phyloP scores from a whole-genome alignment of 2,113 vertebrate genomes.

The Grammomys surdaster region DNA sequence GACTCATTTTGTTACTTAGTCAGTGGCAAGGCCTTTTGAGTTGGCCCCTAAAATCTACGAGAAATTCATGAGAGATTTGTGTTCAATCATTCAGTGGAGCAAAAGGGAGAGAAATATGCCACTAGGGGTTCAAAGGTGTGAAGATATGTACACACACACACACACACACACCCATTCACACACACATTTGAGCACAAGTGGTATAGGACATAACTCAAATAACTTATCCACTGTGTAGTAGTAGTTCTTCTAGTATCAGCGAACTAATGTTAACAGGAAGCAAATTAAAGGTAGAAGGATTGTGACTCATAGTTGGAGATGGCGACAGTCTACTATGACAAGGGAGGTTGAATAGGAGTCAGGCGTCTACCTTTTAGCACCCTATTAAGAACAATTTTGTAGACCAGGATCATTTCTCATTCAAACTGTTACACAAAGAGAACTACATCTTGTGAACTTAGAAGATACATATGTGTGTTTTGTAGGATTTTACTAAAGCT shows the following conservation, averaged over 20 bases:
- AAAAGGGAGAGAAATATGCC: neutral
- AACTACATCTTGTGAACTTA: neutral
- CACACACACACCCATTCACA: too few species aligned
- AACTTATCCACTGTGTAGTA: neutral
- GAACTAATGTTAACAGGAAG: neutral
- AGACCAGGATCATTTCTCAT: neutral
- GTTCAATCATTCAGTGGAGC: neutral
- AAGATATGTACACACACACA: neutral
- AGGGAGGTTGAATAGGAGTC: neutral
- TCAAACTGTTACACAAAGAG: too few species aligned
- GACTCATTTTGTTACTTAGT: neutral
- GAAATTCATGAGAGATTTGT: neutral
- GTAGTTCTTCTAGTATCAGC: neutral
- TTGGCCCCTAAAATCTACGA: neutral
- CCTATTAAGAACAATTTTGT: neutral
- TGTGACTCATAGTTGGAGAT: neutral
- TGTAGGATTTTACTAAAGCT: too few species aligned
- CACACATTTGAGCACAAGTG: neutral
- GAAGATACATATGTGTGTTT: neutral
- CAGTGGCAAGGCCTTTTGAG: neutral
- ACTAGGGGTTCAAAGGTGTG: neutral
- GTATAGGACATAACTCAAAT: neutral
- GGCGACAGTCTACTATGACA: neutral
- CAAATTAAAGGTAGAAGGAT: too few species aligned
- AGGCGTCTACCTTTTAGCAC: neutral